phyloP scores from a whole-genome alignment of 2,113 vertebrate genomes.

The Epinephelus fuscoguttatus region DNA sequence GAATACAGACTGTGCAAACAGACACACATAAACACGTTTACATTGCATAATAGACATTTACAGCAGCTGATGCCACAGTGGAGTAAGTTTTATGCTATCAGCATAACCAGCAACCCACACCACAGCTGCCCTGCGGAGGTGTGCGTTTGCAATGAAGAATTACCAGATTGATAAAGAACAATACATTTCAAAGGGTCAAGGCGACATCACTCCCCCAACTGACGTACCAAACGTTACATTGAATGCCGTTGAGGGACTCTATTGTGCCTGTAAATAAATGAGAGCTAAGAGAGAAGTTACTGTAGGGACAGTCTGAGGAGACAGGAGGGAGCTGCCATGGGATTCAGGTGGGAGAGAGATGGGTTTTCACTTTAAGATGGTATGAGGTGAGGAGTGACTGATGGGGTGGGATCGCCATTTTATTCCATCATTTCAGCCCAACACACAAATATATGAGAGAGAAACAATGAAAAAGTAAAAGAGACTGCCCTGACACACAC shows the following conservation, averaged over 20 bases:
- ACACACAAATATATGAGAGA: background rate
- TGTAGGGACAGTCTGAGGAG: background rate
- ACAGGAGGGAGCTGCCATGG: background rate
- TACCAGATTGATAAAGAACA: slow-evolving; percentile 25
- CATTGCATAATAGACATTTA: slow-evolving; percentile 9
- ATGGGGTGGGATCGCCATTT: slow-evolving; percentile 29
- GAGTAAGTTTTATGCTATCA: slow-evolving; percentile 19
- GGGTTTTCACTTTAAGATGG: slow-evolving; percentile 32
- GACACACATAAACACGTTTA: background rate
- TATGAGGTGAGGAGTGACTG: slow-evolving; percentile 39
- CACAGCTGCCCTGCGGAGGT: slow-evolving; percentile 32
- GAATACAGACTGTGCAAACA: background rate
- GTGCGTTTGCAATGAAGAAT: slow-evolving; percentile 15
- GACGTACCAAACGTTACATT: slow-evolving; percentile 18
- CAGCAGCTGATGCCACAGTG: background rate
- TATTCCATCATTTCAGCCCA: slow-evolving; percentile 14
- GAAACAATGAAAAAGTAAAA: background rate
- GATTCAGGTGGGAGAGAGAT: slow-evolving; percentile 23
- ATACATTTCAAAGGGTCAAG: slow-evolving; percentile 31
- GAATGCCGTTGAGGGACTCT: background rate
- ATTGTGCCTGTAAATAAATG: background rate
- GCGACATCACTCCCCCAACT: slow-evolving; percentile 20
- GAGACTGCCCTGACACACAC: background rate
- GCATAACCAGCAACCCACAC: slow-evolving; percentile 26
- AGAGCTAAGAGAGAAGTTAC: slow-evolving; percentile 7